Evolutionary conservation across 37 sponge, comb jelly and placozoan species (phyloP).

Genomic region (Oopsacas minuta): DNA sequence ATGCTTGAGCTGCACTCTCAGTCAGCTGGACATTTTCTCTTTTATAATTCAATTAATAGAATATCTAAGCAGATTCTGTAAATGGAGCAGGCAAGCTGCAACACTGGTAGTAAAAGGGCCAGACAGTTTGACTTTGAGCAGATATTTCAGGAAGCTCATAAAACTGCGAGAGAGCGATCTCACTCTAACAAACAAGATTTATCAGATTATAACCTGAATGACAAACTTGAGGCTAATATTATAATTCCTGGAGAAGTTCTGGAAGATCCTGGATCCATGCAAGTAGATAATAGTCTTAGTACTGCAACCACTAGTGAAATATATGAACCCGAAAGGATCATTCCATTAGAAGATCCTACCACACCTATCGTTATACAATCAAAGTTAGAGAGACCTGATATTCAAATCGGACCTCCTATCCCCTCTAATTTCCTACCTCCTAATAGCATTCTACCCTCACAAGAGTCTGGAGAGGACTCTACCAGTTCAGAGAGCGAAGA

Average conservation of each 20-base stretch:
- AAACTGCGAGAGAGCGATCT: constrained; percentile 38
- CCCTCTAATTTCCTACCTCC: background rate
- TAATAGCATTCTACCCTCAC: background rate
- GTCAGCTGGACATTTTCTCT: too few relatives aligned
- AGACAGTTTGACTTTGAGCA: constrained; percentile 74
- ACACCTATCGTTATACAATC: background rate
- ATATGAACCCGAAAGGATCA: too few relatives aligned
- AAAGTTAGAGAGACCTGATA: background rate
- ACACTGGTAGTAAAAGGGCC: constrained; percentile 45
- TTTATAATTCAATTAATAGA: too few relatives aligned
- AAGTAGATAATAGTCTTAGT: background rate
- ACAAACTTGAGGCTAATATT: background rate
- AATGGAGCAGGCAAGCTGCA: background rate
- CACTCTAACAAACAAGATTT: background rate
- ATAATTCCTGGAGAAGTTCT: background rate
- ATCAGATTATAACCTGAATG: background rate
- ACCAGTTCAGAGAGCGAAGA: background rate
- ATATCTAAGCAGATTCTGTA: too few relatives aligned
- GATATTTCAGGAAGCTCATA: constrained; percentile 59
- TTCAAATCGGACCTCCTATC: background rate
- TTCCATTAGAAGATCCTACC: background rate
- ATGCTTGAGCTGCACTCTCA: too few relatives aligned
- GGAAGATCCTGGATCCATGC: background rate
- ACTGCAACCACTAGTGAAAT: background rate
- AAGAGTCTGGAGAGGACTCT: background rate